These are phyloP conservation scores for Lamellibrachia columna DNA, from an alignment of 2,888 invertebrate species.

Conservation along the genomic window DNA sequence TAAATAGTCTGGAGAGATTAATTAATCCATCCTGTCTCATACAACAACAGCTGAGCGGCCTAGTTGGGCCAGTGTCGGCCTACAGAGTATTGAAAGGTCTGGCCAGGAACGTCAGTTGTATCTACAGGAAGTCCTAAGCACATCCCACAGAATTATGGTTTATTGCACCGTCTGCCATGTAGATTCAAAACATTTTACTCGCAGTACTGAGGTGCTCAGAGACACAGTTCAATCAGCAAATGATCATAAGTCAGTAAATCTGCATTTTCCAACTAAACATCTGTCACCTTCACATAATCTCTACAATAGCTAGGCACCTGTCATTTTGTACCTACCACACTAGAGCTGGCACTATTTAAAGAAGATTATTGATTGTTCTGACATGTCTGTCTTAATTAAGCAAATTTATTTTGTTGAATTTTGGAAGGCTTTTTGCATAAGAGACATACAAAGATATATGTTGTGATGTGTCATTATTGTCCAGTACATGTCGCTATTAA, in stretches of 20 bases:
- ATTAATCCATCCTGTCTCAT: not conserved
- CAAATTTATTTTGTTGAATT: too few relatives aligned
- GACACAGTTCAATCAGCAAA: too few relatives aligned
- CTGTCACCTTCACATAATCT: not conserved
- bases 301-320: not conserved
- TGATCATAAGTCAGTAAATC: not conserved
- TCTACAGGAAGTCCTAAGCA: not conserved
- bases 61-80: not conserved
- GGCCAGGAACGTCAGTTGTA: not conserved
- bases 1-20: not conserved
- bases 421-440: too few relatives aligned
- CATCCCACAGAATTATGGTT: too few relatives aligned
- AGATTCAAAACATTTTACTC: too few relatives aligned
- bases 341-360: not conserved
- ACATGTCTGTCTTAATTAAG: too few relatives aligned
- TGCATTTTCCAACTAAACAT: not conserved
- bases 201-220: too few relatives aligned
- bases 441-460: too few relatives aligned
- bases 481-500: too few relatives aligned
- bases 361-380: not conserved
- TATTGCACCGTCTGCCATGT: too few relatives aligned
- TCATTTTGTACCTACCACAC: not conserved
- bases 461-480: too few relatives aligned
- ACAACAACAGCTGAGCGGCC: not conserved
- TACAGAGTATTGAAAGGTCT: not conserved